Percentiles rank a stretch among this genome's conserved stretches.
phyloP scores from a whole-genome alignment of 2,113 vertebrate genomes.

The Fregetta grallaria region DNA sequence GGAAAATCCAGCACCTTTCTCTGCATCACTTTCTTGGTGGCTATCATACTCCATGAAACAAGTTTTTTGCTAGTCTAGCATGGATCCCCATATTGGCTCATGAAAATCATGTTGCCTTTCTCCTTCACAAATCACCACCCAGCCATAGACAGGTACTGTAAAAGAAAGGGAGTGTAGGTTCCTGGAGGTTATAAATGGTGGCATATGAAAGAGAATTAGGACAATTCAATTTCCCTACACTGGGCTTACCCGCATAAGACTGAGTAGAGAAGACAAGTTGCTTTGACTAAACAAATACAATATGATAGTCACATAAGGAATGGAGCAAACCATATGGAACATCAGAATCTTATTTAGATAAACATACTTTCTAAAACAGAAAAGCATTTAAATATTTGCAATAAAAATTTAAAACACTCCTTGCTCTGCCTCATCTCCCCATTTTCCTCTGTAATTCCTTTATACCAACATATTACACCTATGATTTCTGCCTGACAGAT shows the following conservation, averaged over 20 bases:
- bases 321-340: background rate
- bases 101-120: background rate
- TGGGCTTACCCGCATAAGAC: background rate
- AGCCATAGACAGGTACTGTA: background rate
- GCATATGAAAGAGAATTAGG: slow-evolving; percentile 7
- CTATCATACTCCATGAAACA: background rate
- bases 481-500: background rate
- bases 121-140: background rate
- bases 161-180: slow-evolving; percentile 5
- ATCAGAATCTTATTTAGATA: slow-evolving; percentile 27
- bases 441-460: background rate
- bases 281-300: slow-evolving; percentile 40
- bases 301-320: background rate
- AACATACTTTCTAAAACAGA: background rate
- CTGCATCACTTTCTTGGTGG: background rate
- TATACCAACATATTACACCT: background rate
- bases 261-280: slow-evolving; percentile 32
- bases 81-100: background rate
- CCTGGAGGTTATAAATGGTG: slow-evolving; percentile 28
- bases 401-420: background rate
- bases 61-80: background rate
- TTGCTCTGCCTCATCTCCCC: background rate
- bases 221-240: slow-evolving; percentile 24
- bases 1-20: background rate
- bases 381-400: slow-evolving; percentile 11